Conservation (phyloP, 2,113 vertebrate species). For the Cnemophilus loriae region DNA sequence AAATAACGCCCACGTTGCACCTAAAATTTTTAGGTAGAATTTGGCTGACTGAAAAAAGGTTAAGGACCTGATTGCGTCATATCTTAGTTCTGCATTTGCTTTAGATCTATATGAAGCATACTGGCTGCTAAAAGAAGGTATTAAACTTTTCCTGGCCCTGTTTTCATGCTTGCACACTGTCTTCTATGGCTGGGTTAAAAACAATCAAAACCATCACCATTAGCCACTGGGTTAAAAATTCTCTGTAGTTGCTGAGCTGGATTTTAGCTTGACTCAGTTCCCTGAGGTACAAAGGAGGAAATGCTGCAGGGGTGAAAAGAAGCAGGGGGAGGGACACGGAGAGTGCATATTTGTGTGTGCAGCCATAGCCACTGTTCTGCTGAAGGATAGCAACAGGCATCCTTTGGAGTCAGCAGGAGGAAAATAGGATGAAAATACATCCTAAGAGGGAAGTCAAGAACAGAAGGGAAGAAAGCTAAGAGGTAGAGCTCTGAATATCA, state of each 20-base stretch:
- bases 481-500: neutral
- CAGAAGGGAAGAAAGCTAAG: neutral
- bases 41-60: neutral
- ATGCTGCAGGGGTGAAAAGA: neutral
- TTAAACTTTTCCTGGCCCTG: neutral
- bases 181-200: neutral
- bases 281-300: neutral
- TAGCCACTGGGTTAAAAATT: neutral
- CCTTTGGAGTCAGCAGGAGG: neutral
- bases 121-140: neutral
- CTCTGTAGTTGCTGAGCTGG: neutral
- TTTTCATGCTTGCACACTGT: neutral
- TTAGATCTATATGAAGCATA: neutral
- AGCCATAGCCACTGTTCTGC: neutral
- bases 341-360: rapidly evolving
- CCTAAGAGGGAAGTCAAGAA: neutral
- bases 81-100: neutral
- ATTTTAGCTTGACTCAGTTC: neutral
- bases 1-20: rapidly evolving
- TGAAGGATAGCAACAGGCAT: neutral
- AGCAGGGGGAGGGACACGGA: neutral
- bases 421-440: neutral
- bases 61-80: neutral
- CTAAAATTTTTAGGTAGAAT: neutral
- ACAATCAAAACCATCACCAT: neutral